Base-by-base conservation (phyloP, 1,140 invertebrate species). In the Palaemon carinicauda region DNA sequence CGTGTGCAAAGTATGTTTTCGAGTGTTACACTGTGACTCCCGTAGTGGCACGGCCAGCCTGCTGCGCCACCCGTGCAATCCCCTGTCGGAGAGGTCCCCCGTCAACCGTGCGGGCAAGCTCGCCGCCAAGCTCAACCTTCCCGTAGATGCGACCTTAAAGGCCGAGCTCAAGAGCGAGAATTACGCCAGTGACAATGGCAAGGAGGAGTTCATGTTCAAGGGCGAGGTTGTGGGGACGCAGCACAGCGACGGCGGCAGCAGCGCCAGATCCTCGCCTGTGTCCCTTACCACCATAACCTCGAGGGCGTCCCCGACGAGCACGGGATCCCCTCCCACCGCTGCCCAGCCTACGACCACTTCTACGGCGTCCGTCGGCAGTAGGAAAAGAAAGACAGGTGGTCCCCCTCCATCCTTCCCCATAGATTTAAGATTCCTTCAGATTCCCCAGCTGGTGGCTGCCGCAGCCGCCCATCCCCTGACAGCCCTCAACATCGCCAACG, bases 1-100 rank as follows among this genome's bases (percentile, higher is more conserved):
- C 51, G 86, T 89, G 86, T 89, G 88, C 71, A 89, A 89, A 73
- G 88, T 89, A 77, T 89, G 88, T 85, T 89, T 84, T 80, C 85
- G 88, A 77, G 88, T 89, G 60, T 80, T 89, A 81, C 88, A 89
- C 69, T 89, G 88, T 71, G 88, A 89, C 88, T 89, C 88, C 10
- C 86, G 88, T 24, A 89, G 88, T 50, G 88, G 88, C 24, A 89
- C 88, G 9, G 88, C 88, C 69, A 84, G 81, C 71, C 86, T 89
- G 41, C 86, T 89, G 81, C 85, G 88, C 51, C 88, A 89, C 77
- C 88, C 88, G 9, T 89, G 88, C 77, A 89, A 89, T 71, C 88
- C 88, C 60, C 88, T 89, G 78, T 89, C 88, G 27, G 88, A 89
- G 78, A 82, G 88, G 19, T 89, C 88, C 65, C 88, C 88, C n/a